phyloP scores from a whole-genome alignment of 2,797 vertebrate genomes.

The Lutra lutra region DNA sequence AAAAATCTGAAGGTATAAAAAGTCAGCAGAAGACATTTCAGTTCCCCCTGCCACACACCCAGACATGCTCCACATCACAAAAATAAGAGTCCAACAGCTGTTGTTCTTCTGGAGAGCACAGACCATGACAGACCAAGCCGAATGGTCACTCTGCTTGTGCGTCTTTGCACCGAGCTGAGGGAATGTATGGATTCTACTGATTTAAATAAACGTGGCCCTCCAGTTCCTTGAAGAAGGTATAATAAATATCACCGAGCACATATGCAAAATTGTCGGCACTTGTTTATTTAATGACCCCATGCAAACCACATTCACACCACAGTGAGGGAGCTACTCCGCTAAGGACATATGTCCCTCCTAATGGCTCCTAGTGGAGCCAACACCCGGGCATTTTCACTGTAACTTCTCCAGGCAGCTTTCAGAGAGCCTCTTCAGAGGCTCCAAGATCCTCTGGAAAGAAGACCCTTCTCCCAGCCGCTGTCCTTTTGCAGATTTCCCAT shows the following conservation, averaged over 20 bases:
- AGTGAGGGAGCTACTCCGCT: neutral
- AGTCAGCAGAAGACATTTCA: slow-evolving; percentile 83
- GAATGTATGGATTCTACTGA: neutral
- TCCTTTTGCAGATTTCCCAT: neutral
- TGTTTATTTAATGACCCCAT: slow-evolving; percentile 65
- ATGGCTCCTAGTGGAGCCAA: neutral
- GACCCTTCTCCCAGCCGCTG: neutral
- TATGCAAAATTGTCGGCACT: slow-evolving; percentile 60
- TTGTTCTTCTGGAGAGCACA: slow-evolving; percentile 65
- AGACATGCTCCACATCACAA: slow-evolving; percentile 80
- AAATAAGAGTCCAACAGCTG: slow-evolving; percentile 85
- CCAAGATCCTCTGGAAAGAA: neutral
- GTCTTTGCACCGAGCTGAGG: neutral
- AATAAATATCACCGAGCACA: slow-evolving; percentile 59
- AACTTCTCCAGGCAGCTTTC: neutral
- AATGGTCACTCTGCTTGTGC: neutral
- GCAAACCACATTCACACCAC: slow-evolving; percentile 35
- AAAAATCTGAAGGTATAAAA: slow-evolving; percentile 74
- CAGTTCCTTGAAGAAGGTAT: slow-evolving; percentile 29
- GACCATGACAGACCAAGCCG: neutral
- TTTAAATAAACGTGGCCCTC: slow-evolving; percentile 57
- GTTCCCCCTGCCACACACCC: slow-evolving; percentile 82
- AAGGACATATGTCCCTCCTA: neutral
- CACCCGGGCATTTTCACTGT: neutral
- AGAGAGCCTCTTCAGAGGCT: neutral